phyloP scores from a whole-genome alignment of 2,888 invertebrate genomes.

The Digitonthophagus gazella region DNA sequence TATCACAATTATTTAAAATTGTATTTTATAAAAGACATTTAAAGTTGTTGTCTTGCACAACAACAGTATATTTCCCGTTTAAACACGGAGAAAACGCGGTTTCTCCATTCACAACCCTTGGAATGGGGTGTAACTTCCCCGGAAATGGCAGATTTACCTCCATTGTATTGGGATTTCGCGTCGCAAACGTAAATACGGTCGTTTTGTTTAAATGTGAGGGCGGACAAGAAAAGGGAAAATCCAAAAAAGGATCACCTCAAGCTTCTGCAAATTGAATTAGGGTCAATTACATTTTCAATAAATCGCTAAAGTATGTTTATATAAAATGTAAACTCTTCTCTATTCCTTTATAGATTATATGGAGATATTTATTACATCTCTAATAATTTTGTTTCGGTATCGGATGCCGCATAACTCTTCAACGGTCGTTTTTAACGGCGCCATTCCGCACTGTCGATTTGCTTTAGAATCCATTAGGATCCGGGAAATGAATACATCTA shows the following conservation, averaged over 20 bases:
- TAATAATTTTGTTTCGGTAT: not conserved
- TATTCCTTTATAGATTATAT: too few species aligned
- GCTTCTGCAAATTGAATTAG: not conserved
- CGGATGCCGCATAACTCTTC: not conserved
- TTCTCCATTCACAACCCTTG: not conserved
- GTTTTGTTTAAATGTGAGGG: constrained; percentile 9
- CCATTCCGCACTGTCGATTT: not conserved
- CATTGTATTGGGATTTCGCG: constrained; percentile 6
- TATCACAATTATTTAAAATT: too few species aligned
- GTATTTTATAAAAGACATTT: too few species aligned
- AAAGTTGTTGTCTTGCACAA: too few species aligned
- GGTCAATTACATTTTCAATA: not conserved
- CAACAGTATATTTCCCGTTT: too few species aligned
- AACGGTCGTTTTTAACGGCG: not conserved
- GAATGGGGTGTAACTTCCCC: not conserved
- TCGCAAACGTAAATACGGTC: constrained; percentile 9
- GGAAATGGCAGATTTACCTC: not conserved
- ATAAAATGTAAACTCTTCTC: too few species aligned
- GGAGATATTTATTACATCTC: too few species aligned
- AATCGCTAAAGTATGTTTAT: not conserved
- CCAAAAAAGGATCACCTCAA: not conserved
- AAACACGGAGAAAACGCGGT: not conserved
- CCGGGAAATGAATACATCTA: not conserved
- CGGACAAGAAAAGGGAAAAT: not conserved
- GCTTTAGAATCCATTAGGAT: not conserved